Conservation (phyloP, 2,888 invertebrate genomes). For the Oxytorus armatus region DNA sequence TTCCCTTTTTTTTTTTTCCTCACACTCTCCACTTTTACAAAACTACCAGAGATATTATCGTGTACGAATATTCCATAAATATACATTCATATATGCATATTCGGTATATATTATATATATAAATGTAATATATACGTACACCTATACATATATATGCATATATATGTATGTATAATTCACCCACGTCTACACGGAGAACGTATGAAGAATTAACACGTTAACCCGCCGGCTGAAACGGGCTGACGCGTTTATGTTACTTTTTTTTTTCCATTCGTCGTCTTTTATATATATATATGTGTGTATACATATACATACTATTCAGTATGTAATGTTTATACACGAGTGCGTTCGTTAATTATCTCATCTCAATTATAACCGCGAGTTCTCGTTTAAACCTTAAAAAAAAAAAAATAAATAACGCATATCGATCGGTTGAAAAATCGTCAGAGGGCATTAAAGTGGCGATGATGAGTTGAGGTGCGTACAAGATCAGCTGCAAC, state of each 20-base stretch:
- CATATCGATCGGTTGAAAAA: conserved; percentile 4
- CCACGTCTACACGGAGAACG: conserved; percentile 12
- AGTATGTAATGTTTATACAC: conserved; percentile 37
- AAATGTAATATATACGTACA: conserved; percentile 28
- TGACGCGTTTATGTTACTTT: conserved; percentile 17
- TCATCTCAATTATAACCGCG: conserved; percentile 8
- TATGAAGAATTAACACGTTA: conserved; percentile 32
- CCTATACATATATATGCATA: conserved; percentile 26
- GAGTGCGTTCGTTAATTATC: conserved; percentile 2
- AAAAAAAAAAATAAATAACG: too few species aligned
- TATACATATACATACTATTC: conserved; percentile 23
- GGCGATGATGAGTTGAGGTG: too few species aligned
- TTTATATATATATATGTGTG: conserved; percentile 19
- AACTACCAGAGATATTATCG: conserved; percentile 60
- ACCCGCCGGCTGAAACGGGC: conserved; percentile 60
- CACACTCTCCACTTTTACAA: conserved; percentile 57
- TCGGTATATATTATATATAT: conserved; percentile 47
- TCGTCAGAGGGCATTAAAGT: background rate
- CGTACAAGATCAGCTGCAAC: too few species aligned
- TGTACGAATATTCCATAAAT: conserved; percentile 65
- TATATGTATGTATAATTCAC: conserved; percentile 20
- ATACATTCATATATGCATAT: conserved; percentile 61
- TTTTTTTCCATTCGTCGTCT: conserved; percentile 1
- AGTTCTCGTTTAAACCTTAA: conserved; percentile 1
- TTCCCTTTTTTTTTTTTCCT: conserved; percentile 19